A percentile compares a stretch with the other conserved stretches of the same genome.
phyloP scores from a whole-genome alignment of 1,140 invertebrate genomes.

The Leptopilina clavipes region DNA sequence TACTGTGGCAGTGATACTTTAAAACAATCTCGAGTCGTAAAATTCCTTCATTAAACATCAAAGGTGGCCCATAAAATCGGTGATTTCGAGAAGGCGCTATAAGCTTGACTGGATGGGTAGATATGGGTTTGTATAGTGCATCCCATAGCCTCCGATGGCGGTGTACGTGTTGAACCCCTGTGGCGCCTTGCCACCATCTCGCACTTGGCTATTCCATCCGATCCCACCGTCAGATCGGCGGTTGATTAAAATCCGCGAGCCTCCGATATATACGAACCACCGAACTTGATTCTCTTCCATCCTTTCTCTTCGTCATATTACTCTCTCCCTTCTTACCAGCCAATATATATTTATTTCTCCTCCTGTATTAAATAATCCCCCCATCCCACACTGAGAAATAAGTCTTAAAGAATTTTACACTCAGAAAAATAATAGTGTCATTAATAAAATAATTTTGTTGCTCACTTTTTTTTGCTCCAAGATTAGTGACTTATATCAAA shows the following conservation, averaged over 20 bases:
- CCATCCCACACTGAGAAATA: not conserved
- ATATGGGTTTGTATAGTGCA: conserved; percentile 39
- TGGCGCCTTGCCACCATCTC: conserved; percentile 73
- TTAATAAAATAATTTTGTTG: too few species aligned
- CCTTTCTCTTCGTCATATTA: conserved; percentile 35
- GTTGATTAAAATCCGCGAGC: conserved; percentile 75
- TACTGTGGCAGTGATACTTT: conserved; percentile 63
- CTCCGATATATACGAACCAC: conserved; percentile 69
- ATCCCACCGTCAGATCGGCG: conserved; percentile 68
- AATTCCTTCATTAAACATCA: conserved; percentile 74
- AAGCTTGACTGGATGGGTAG: conserved; percentile 48
- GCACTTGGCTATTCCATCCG: conserved; percentile 65
- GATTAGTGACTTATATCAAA: too few species aligned
- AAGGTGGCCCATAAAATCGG: conserved; percentile 74
- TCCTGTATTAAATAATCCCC: not conserved
- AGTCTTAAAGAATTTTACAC: too few species aligned
- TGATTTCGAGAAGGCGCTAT: conserved; percentile 64
- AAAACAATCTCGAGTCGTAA: conserved; percentile 73
- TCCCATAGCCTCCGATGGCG: conserved; percentile 46
- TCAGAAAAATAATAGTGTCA: too few species aligned
- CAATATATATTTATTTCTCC: conserved; percentile 14
- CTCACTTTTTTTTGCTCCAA: too few species aligned
- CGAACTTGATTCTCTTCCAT: conserved; percentile 65
- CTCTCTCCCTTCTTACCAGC: not conserved
- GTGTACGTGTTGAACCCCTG: conserved; percentile 74